phyloP scores from a whole-genome alignment of 2,888 invertebrate species.

The Cremastinae sp. region DNA sequence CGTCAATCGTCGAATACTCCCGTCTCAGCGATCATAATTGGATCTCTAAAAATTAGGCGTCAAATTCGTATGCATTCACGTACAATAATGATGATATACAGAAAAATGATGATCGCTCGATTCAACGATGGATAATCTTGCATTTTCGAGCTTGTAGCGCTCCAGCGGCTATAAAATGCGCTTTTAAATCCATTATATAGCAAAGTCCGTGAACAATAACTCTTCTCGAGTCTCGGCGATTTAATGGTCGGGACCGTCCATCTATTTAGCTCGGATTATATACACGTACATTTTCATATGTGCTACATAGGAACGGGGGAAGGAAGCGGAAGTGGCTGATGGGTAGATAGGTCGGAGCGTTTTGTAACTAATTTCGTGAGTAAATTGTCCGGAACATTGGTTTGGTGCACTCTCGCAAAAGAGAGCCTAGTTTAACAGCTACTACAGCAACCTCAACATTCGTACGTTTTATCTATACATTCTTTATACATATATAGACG shows the following conservation, averaged over 20 bases:
- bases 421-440: conserved; percentile 40
- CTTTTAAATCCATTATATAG: conserved; percentile 73
- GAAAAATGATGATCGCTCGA: conserved; percentile 28
- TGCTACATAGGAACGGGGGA: conserved; percentile 60
- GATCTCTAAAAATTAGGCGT: no score
- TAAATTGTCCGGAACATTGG: conserved; percentile 80
- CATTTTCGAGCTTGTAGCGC: conserved; percentile 36
- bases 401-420: conserved; percentile 71
- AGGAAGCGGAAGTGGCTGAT: conserved; percentile 80
- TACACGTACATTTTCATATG: not conserved
- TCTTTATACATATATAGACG: conserved; percentile 3
- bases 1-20: no score
- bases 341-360: conserved; percentile 78
- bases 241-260: conserved; percentile 76
- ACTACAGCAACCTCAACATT: conserved; percentile 8
- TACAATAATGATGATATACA: not conserved
- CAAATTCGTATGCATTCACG: not conserved
- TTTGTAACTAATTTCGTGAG: conserved; percentile 80
- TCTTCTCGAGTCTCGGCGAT: conserved; percentile 78
- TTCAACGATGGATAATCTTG: conserved; percentile 20
- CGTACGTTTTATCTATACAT: not conserved
- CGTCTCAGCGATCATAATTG: no score
- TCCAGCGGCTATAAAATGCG: conserved; percentile 54
- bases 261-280: conserved; percentile 73
- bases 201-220: conserved; percentile 78